phyloP scores from a whole-genome alignment of 2,797 vertebrate genomes.

The Tokudaia tokunoshimensis region DNA sequence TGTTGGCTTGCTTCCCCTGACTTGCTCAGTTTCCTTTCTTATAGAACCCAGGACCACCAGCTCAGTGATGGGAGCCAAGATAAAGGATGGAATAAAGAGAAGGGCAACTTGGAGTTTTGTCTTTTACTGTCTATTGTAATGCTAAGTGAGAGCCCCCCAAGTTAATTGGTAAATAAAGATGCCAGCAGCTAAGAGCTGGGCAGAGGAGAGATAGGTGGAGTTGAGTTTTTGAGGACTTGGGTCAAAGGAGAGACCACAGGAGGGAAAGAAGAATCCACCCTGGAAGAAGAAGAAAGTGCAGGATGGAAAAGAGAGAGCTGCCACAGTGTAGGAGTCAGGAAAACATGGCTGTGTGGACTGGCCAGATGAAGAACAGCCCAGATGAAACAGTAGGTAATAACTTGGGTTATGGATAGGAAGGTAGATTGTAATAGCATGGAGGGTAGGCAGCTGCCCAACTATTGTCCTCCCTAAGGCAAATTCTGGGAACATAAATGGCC shows the following conservation, averaged over 20 bases:
- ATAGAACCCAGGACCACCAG: no score
- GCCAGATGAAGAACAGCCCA: background rate
- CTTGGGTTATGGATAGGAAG: background rate
- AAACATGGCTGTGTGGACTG: background rate
- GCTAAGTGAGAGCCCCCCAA: background rate
- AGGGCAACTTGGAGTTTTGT: background rate
- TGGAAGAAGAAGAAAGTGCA: background rate
- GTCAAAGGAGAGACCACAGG: background rate
- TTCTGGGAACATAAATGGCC: background rate
- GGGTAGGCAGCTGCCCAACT: background rate
- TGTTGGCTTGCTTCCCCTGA: no score
- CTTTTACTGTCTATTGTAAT: background rate
- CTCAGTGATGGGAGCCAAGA: no score
- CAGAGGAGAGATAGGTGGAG: background rate
- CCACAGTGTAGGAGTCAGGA: background rate
- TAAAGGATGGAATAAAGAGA: background rate
- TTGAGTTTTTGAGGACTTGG: background rate
- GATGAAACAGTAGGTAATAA: background rate
- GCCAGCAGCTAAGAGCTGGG: background rate
- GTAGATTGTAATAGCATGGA: background rate
- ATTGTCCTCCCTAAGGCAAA: background rate
- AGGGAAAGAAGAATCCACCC: background rate
- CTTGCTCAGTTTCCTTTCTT: no score
- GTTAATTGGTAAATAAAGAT: background rate
- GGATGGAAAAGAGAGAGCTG: background rate